A percentile compares a stretch with the other conserved stretches of the same genome.
These are phyloP conservation scores for Lasioglossum vierecki DNA, from an alignment of 2,888 invertebrate genomes.

Conservation along the genomic window DNA sequence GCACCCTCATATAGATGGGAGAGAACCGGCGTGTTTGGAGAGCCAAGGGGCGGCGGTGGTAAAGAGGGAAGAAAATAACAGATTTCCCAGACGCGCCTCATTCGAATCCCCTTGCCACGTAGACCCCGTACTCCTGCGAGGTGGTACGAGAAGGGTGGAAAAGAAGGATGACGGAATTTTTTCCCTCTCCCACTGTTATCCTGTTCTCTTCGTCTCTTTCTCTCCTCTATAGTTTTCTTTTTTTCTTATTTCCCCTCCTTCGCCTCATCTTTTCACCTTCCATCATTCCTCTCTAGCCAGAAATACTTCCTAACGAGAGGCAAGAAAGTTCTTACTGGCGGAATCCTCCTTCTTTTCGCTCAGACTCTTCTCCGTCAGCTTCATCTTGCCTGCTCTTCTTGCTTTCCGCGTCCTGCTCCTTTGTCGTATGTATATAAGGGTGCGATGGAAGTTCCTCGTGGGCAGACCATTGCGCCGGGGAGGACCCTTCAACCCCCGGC, in stretches of 20 bases:
- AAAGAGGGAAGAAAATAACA: slow-evolving; percentile 70
- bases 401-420: slow-evolving; percentile 38
- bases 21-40: slow-evolving; percentile 64
- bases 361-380: slow-evolving; percentile 11
- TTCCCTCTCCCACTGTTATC: slow-evolving; percentile 3
- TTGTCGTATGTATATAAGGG: slow-evolving; percentile 57
- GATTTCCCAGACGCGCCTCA: slow-evolving; percentile 71
- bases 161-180: slow-evolving; percentile 49
- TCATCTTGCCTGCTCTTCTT: slow-evolving; percentile 25
- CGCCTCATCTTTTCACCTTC: slow-evolving; percentile 22
- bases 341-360: slow-evolving; percentile 32
- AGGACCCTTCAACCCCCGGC: slow-evolving; percentile 67
- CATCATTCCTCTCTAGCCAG: slow-evolving; percentile 29
- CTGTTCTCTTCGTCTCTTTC: neutral
- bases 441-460: slow-evolving; percentile 59
- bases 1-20: slow-evolving; percentile 59
- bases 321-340: slow-evolving; percentile 64
- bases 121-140: slow-evolving; percentile 30
- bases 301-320: slow-evolving; percentile 65
- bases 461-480: slow-evolving; percentile 65
- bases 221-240: slow-evolving; percentile 13
- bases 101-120: slow-evolving; percentile 54
- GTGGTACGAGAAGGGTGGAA: slow-evolving; percentile 26
- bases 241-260: neutral
- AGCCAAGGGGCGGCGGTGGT: slow-evolving; percentile 52